Base-by-base conservation (phyloP, 2,888 invertebrate species). In the Hypolimnas misippus region DNA sequence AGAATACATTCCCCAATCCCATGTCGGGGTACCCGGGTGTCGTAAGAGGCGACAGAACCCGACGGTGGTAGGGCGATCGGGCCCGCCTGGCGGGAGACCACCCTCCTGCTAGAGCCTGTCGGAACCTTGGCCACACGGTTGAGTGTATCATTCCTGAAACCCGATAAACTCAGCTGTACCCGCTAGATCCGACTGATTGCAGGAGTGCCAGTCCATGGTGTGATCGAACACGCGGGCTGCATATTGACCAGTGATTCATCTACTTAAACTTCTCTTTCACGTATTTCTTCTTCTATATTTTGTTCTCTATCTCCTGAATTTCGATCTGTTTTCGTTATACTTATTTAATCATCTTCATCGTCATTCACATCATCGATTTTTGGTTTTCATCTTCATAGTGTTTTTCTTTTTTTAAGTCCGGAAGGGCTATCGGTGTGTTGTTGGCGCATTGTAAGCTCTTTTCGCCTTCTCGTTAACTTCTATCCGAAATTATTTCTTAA, bases 1-100 rank as follows among this genome's bases (percentile, higher is more conserved):
- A 66, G 69, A 69, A 70, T 69, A 70, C 67, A 49, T 42, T 61
- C 67, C 69, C 67, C 67, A 69, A 70, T 70, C 64, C 70, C 68
- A 62, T 40, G 66, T 65, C 69, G 70, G 69, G 65, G 56, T n/a
- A 67, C 31, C 44, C 46, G 70, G 70, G 70, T 66, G 70, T 70
- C 70, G 70, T 70, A 70, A 59, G 55, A 70, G 70, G 66, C 70
- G 70, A 70, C 68, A 54, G 57, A 70, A 70, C 63, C 68, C 70
- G 70, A 66, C 7, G 68, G 70, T 70, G 70, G 70, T 62, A 70
- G 70, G 62, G 66, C 63, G 57, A 44, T 5, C 57, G 62, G 59
- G 62, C 60, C 65, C 67, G 67, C n/a, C 66, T 70, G 70, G 70
- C 54, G 57, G n/a, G 40, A 57, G 14, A 69, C 70, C 70, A 70